Conservation (phyloP, 2,888 invertebrate species). For the Dolomedes plantarius region DNA sequence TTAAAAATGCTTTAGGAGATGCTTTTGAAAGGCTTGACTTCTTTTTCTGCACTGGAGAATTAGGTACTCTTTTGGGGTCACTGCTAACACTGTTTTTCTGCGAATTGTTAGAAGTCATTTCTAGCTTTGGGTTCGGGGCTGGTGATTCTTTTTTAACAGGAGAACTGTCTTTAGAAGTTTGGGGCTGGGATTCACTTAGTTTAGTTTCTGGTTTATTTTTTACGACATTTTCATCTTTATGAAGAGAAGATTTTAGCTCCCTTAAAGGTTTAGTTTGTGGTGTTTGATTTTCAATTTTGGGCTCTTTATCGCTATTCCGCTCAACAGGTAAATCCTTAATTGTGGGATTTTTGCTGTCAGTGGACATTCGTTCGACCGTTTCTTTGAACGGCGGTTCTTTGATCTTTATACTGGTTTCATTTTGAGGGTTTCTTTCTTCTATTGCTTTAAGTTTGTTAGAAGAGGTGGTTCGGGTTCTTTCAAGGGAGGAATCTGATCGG, state of each 20-base stretch:
- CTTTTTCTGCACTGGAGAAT: background rate
- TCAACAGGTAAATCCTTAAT: background rate
- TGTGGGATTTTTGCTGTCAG: background rate
- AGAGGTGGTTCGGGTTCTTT: slow-evolving; percentile 27
- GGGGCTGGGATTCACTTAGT: slow-evolving; percentile 1
- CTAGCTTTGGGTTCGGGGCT: background rate
- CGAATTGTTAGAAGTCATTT: background rate
- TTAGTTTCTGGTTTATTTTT: background rate
- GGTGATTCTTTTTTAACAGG: background rate
- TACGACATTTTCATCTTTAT: background rate
- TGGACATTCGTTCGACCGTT: background rate
- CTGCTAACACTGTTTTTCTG: background rate
- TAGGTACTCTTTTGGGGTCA: background rate
- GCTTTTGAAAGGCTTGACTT: slow-evolving; percentile 8
- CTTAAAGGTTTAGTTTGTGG: background rate
- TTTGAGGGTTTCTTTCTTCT: background rate
- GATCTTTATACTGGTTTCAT: background rate
- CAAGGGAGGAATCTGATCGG: slow-evolving; percentile 43
- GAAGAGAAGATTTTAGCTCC: too few relatives aligned
- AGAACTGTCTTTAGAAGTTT: background rate
- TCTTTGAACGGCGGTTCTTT: background rate
- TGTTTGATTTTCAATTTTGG: background rate
- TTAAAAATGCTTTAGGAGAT: background rate
- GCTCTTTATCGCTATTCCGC: background rate
- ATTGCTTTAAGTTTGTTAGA: background rate